Evolutionary conservation across 2,113 vertebrate genomes (phyloP).

Genomic region (Paracanthobrama guichenoti): DNA sequence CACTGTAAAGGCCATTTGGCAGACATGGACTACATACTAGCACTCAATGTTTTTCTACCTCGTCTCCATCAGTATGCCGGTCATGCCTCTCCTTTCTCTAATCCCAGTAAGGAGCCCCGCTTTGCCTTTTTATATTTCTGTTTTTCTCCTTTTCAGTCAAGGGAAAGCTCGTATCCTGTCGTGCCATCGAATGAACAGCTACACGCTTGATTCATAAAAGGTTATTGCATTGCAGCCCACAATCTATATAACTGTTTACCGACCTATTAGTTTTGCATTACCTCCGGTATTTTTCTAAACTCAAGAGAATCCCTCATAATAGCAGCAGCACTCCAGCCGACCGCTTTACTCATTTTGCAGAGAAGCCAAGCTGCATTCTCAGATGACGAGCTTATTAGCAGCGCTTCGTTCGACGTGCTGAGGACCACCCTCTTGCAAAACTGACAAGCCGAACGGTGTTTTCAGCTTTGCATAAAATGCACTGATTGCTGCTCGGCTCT

Average conservation of each 20-base stretch:
- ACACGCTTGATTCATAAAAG: not conserved
- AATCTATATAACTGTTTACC: conserved; percentile 7
- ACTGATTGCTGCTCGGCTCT: conserved; percentile 43
- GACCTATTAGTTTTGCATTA: conserved; percentile 37
- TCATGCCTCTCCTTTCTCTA: conserved; percentile 12
- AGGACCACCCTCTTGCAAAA: conserved; percentile 61
- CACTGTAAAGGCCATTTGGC: conserved; percentile 47
- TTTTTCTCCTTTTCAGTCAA: conserved; percentile 21
- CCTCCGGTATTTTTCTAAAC: conserved; percentile 35
- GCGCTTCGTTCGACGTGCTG: conserved; percentile 44
- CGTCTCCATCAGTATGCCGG: conserved; percentile 25
- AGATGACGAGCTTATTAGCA: conserved; percentile 57
- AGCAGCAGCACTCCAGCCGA: not conserved
- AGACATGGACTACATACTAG: conserved; percentile 28
- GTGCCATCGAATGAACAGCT: not conserved
- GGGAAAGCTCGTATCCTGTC: not conserved
- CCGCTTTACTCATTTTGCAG: not conserved
- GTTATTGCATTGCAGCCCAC: conserved; percentile 8
- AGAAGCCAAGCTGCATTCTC: conserved; percentile 52
- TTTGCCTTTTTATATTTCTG: conserved; percentile 24
- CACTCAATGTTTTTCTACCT: conserved; percentile 24
- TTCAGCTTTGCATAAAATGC: conserved; percentile 57
- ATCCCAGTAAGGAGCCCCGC: not conserved
- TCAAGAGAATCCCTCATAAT: conserved; percentile 22
- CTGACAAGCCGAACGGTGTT: conserved; percentile 50